These are phyloP conservation scores for Caranx ignobilis DNA, from an alignment of 2,113 vertebrate species.

Conservation along the genomic window DNA sequence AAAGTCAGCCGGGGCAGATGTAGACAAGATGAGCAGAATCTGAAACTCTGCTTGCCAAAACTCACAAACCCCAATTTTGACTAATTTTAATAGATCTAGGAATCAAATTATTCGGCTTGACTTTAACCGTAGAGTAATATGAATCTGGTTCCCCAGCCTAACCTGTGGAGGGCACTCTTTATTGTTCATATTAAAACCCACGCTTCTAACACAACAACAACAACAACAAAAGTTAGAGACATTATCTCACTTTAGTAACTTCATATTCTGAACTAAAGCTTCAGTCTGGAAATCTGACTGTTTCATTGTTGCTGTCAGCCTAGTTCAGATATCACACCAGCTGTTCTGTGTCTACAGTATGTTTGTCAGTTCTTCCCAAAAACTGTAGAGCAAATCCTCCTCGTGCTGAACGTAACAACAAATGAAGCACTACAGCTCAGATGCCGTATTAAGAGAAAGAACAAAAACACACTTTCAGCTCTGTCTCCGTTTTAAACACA, in stretches of 20 bases:
- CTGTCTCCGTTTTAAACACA: background rate
- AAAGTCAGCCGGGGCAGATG: background rate
- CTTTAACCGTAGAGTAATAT: background rate
- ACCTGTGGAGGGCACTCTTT: background rate
- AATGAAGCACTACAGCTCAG: background rate
- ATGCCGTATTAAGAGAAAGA: background rate
- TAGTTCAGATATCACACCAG: constrained; percentile 4
- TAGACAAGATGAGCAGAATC: background rate
- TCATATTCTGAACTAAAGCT: background rate
- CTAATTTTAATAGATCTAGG: too few relatives aligned
- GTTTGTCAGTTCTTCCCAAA: background rate
- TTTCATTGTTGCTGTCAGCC: background rate
- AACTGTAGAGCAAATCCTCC: background rate
- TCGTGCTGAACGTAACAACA: background rate
- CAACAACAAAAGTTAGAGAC: too few relatives aligned
- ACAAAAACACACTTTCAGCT: background rate
- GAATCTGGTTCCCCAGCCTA: background rate
- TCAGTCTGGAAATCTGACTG: background rate
- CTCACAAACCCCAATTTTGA: background rate
- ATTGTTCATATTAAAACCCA: background rate
- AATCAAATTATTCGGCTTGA: too few relatives aligned
- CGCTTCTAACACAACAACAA: background rate
- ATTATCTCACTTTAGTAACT: background rate
- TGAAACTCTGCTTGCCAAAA: background rate
- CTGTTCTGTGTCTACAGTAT: constrained; percentile 1